Base-by-base conservation (phyloP, 2,888 invertebrate species). In the Crepidodera aurea region DNA sequence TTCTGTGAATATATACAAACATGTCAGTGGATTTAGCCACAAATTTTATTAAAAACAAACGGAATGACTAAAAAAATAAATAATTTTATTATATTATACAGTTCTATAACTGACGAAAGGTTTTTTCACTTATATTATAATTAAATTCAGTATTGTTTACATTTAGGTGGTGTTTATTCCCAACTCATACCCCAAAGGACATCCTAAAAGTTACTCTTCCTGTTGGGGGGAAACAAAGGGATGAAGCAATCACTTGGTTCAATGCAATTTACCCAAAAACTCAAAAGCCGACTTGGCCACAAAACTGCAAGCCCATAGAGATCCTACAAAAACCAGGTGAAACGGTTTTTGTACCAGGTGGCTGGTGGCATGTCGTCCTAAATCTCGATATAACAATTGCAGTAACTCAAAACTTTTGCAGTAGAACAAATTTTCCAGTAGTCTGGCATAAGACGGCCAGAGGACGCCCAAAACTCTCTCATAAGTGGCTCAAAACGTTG, bases 301-400 rank as follows among this genome's bases (percentile, higher is more conserved):
- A 87, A 72, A 91, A 96, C 79, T 98, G 88, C 81, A 88, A 90
- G 80, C 97, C 98, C 51, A 87, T 97, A 67, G 98, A 98, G 84
- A 93, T 98, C 72, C 84, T 98, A 3, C 98, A 98, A 80, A 88
- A 89, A 73, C 96, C 98, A 10, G 98, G 98, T 15, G 98, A 98
- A 80, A 98, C 98, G 2, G 96, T 98, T 25, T 98, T 97, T 83
- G 96, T 98, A 57, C 98, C 98, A 7, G 96, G 96, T 13, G 99
- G 99, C 7, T 99, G 98, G 98, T 99, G 99, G 99, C 99, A 99
- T 80, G 99, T 99, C 15, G 99, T 99, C 10, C 84, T 99, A 25
- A 99, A 99, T 82, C 83, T 99, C 65, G 97, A 98, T 76, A 90
- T 92, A 67, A 98, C 99, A 0, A 90, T 99, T 46, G 99, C 99